These are phyloP conservation scores for Noctuana brunneofusca DNA, from an alignment of 2,888 invertebrate species.

Conservation along the genomic window DNA sequence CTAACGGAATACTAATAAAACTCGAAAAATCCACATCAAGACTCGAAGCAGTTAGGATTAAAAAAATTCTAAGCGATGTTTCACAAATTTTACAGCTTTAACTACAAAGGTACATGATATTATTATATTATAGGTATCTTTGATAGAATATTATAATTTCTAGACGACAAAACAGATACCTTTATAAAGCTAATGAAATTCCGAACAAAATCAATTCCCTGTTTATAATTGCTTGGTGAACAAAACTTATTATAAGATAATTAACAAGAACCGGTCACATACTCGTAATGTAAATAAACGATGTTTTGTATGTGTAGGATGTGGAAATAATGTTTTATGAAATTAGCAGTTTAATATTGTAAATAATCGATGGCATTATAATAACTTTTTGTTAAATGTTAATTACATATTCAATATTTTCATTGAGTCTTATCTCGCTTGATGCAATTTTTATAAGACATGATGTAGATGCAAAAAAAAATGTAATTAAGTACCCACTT, in stretches of 20 bases:
- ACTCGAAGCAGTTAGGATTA: too few relatives aligned
- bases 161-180: constrained; percentile 6
- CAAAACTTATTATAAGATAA: neutral
- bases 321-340: neutral
- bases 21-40: too few relatives aligned
- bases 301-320: constrained; percentile 2
- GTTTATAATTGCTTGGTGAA: constrained; percentile 1
- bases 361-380: neutral
- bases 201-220: neutral
- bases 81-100: neutral
- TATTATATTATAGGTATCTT: too few relatives aligned
- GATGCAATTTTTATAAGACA: too few relatives aligned
- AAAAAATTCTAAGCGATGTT: neutral
- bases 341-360: neutral
- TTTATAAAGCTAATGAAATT: constrained; percentile 2
- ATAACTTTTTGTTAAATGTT: neutral
- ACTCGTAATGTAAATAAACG: constrained; percentile 3
- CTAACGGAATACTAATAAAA: too few relatives aligned
- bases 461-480: neutral
- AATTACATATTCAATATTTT: too few relatives aligned
- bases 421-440: neutral
- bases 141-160: neutral
- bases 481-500: neutral
- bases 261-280: constrained; percentile 1
- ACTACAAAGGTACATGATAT: too few relatives aligned